Evolutionary conservation across 2,797 vertebrate genomes (phyloP).

Genomic region (Acipenser transmontanus): DNA sequence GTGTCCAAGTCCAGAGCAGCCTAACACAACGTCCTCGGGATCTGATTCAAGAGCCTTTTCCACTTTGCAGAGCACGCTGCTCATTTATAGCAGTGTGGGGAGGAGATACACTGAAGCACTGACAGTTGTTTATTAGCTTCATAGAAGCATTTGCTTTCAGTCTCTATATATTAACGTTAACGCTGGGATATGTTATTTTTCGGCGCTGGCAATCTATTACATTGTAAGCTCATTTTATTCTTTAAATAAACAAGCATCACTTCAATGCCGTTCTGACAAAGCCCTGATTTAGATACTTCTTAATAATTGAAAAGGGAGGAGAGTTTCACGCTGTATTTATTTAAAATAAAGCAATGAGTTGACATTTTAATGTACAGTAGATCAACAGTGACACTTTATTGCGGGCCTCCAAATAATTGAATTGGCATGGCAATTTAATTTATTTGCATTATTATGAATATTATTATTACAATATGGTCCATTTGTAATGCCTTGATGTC

Average conservation of each 20-base stretch:
- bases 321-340: too few relatives aligned
- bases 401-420: not conserved
- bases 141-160: not conserved
- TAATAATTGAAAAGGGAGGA: not conserved
- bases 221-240: not conserved
- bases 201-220: not conserved
- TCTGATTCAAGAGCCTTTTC: not conserved
- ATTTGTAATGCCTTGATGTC: too few relatives aligned
- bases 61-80: not conserved
- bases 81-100: not conserved
- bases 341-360: too few relatives aligned
- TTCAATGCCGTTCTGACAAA: not conserved
- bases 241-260: too few relatives aligned
- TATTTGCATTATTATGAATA: not conserved
- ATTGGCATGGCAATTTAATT: not conserved
- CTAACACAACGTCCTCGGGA: too few relatives aligned
- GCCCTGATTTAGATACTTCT: not conserved
- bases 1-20: too few relatives aligned
- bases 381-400: not conserved
- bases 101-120: not conserved
- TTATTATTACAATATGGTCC: not conserved
- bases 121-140: constrained; percentile 8
- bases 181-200: not conserved
- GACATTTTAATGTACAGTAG: not conserved
- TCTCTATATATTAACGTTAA: constrained; percentile 8